Evolutionary conservation across 2,113 vertebrate genomes (phyloP).

Genomic region (Pterocles orientalis): DNA sequence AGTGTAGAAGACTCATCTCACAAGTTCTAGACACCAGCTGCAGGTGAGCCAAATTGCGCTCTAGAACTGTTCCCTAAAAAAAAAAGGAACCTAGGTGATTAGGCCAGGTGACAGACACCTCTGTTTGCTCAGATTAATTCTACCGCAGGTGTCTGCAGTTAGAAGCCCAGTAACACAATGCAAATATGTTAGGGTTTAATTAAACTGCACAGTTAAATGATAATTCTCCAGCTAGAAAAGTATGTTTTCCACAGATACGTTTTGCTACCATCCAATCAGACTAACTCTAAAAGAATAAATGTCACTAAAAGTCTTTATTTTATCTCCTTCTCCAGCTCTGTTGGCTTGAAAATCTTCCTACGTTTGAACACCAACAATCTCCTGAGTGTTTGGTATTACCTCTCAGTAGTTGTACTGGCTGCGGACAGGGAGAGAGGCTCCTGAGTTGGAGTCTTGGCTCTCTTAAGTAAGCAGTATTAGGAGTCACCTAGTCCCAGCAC

Average conservation of each 20-base stretch:
- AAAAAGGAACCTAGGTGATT: background rate
- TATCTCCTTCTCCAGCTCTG: background rate
- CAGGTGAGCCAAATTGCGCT: background rate
- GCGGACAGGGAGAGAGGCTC: background rate
- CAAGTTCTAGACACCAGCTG: background rate
- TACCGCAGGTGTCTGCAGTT: background rate
- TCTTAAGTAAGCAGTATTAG: background rate
- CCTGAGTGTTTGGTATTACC: background rate
- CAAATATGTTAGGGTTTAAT: background rate
- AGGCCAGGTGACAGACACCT: background rate
- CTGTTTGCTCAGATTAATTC: background rate
- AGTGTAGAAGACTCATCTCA: background rate
- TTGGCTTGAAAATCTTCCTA: background rate
- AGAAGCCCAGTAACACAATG: background rate
- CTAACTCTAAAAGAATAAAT: background rate
- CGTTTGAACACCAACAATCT: background rate
- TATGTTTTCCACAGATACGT: background rate
- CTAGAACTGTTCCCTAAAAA: background rate
- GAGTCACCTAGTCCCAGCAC: background rate
- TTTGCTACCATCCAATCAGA: background rate
- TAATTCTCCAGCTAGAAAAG: background rate
- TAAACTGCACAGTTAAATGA: background rate
- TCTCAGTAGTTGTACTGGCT: background rate
- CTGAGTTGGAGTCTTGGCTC: background rate
- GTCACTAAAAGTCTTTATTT: background rate